phyloP scores from a whole-genome alignment of 2,113 vertebrate genomes.

The Hystrix brachyura region DNA sequence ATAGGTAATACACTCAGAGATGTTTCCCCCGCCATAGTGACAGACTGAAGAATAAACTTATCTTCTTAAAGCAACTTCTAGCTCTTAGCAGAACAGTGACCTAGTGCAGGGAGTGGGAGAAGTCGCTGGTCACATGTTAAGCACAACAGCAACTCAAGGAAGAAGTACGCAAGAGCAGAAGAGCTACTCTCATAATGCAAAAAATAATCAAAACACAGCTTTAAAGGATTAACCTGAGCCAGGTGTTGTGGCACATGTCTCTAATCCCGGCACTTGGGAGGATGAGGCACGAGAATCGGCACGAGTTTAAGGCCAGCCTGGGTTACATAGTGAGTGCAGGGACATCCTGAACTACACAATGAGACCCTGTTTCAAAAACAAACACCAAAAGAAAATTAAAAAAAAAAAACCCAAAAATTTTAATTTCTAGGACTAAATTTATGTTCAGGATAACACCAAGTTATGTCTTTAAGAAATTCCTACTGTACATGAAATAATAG shows the following conservation, averaged over 20 bases:
- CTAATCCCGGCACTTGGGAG: background rate
- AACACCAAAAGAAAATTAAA: background rate
- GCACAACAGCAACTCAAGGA: accelerated
- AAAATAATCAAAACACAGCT: no score
- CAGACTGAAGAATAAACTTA: background rate
- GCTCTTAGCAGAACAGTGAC: background rate
- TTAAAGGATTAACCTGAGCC: no score
- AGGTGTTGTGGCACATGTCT: background rate
- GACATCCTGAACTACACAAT: background rate
- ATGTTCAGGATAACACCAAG: accelerated
- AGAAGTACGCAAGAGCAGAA: background rate
- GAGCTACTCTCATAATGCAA: no score
- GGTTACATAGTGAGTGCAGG: background rate
- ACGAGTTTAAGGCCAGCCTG: background rate
- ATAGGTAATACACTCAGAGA: background rate
- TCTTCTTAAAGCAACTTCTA: background rate
- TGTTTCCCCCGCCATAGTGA: background rate
- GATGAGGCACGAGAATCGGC: background rate
- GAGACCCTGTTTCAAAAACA: background rate
- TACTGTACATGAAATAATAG: background rate
- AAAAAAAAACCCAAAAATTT: background rate
- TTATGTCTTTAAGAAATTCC: background rate
- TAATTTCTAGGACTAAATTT: accelerated
- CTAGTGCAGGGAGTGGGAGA: background rate
- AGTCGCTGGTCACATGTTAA: background rate